Evolutionary conservation across 2,888 invertebrate genomes (phyloP), one percentile per base, ranked within the genome.

Genomic region (Ophion ventricosus): DNA sequence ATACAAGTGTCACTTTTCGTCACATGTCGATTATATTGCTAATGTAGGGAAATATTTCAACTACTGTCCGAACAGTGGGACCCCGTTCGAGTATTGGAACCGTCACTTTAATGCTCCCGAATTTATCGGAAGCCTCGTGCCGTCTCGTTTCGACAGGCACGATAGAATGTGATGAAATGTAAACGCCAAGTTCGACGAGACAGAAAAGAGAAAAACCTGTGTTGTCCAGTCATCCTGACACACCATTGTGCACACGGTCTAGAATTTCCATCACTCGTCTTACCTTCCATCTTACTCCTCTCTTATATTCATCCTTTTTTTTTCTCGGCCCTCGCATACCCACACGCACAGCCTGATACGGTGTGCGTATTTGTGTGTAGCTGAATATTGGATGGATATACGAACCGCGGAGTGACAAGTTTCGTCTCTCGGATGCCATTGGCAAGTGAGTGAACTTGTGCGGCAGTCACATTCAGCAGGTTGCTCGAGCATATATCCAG

Each of bases 311-410:
- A n/a, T 67, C 17, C 57, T 67, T 49, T 23, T n/a, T 57, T 67
- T 49, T 23, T 49, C 64, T 29, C 61, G 57, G 66, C 64, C 69
- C n/a, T 20, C n/a, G 69, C 26, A 35, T n/a, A n/a, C 69, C 69
- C 63, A 63, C 29, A 29, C 2, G 29, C 29, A 43, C 54, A 49
- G 26, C n/a, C 63, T 25, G 35, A 17, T 25, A 35, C 35, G 43
- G 29, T 4, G 29, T 43, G 66, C 35, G 8, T 61, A 49, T 69
- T 64, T n/a, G 70, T 75, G 79, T 83, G 79, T 80, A 83, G 79
- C 79, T 75, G 75, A 78, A 79, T 83, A 83, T 80, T 83, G 75
- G 20, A n/a, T 80, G 40, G 69, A 69, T 64, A 57, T 79, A 76
- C 59, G 59, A 57, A 66, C 49, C 59, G 74, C 40, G 35, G 64